These are phyloP conservation scores for Molossus alvarezi DNA, from an alignment of 2,797 vertebrate genomes.

Conservation along the genomic window DNA sequence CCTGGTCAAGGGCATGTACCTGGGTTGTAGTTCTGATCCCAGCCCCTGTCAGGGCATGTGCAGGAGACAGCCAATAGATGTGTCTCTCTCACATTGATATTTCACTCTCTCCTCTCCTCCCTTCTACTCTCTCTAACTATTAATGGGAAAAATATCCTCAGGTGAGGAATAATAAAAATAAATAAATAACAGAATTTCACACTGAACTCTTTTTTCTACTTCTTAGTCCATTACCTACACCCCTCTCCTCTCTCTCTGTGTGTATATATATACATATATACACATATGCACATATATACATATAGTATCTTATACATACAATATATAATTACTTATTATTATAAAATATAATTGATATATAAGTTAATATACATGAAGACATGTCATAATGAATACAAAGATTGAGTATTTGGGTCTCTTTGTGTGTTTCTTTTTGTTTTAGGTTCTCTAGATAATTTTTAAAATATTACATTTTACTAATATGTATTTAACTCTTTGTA, in stretches of 20 bases:
- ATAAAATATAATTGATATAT: not conserved
- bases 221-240: not conserved
- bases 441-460: not conserved
- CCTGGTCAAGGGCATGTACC: no score
- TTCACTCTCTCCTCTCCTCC: no score
- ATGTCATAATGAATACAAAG: not conserved
- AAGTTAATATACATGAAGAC: not conserved
- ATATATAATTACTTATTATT: not conserved
- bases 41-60: no score
- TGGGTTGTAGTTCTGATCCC: no score
- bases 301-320: not conserved
- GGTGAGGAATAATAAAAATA: no score
- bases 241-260: not conserved
- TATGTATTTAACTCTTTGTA: not conserved
- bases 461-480: not conserved
- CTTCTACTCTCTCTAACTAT: no score
- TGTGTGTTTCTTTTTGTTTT: conserved; percentile 34
- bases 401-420: not conserved
- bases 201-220: not conserved
- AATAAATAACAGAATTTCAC: not conserved
- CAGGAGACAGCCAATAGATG: no score
- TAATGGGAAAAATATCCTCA: no score
- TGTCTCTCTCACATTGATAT: no score
- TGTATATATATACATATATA: not conserved
- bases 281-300: not conserved